Evolutionary conservation across 53 echinoderm and acorn worm species (phyloP).

Genomic region (Apostichopus leukothele): DNA sequence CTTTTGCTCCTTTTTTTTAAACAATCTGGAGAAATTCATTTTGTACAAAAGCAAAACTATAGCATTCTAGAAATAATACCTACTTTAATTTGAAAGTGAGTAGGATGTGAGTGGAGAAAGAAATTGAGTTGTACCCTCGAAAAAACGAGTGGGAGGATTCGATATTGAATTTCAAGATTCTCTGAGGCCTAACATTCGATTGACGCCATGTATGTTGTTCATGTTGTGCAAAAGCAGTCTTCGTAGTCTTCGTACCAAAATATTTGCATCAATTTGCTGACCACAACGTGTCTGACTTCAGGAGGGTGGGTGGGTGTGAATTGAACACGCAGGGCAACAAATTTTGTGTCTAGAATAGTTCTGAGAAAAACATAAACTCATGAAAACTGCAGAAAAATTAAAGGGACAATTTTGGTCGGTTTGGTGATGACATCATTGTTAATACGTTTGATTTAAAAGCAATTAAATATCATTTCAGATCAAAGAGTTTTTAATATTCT

Average conservation of each 20-base stretch:
- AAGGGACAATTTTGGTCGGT: too few species aligned
- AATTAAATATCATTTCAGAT: too few species aligned
- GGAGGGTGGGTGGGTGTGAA: too few species aligned
- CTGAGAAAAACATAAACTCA: not conserved
- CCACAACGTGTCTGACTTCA: not conserved
- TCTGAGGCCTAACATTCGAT: conserved; percentile 14
- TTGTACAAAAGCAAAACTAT: too few species aligned
- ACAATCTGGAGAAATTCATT: too few species aligned
- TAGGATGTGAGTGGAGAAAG: not conserved
- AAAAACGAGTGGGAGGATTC: not conserved
- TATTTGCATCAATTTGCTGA: not conserved
- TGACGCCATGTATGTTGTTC: not conserved
- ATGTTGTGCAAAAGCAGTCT: not conserved
- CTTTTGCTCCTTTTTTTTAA: too few species aligned
- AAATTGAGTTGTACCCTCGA: not conserved
- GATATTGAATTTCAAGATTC: conserved; percentile 1
- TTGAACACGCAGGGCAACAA: too few species aligned
- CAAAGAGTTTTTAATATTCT: too few species aligned
- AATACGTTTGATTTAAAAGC: too few species aligned
- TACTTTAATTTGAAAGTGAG: conserved; percentile 18
- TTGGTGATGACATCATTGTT: too few species aligned
- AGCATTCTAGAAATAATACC: not conserved
- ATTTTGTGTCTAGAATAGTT: not conserved
- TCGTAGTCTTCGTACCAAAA: not conserved
- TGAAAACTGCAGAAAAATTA: too few species aligned